Evolutionary conservation across 2,888 invertebrate species (phyloP).

Genomic region (Ennomos erosarius): DNA sequence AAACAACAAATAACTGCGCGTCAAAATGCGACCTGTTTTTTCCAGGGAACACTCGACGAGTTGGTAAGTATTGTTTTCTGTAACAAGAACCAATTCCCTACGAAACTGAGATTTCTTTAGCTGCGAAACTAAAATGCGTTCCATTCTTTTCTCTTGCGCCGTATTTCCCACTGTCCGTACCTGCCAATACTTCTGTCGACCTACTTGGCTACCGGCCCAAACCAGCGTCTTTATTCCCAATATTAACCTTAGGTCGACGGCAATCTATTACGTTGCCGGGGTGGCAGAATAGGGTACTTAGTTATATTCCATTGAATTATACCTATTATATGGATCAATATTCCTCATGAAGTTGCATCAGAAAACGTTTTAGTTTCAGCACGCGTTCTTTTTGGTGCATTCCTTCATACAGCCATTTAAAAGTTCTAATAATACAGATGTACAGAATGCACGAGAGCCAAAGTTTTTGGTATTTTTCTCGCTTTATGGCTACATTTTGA

Average conservation of each 20-base stretch:
- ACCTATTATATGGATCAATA: constrained; percentile 10
- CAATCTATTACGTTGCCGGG: constrained; percentile 29
- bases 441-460: too few species aligned
- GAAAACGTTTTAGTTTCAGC: too few species aligned
- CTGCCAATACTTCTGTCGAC: constrained; percentile 41
- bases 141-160: constrained; percentile 5
- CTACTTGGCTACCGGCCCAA: constrained; percentile 39
- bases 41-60: too few species aligned
- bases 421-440: too few species aligned
- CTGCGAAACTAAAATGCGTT: constrained; percentile 1
- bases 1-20: too few species aligned
- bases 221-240: constrained; percentile 29
- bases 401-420: too few species aligned
- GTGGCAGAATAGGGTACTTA: constrained; percentile 20
- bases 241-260: constrained; percentile 30
- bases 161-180: constrained; percentile 18
- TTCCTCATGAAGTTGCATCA: too few species aligned
- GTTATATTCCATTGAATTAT: constrained; percentile 29
- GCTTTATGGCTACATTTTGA: too few species aligned
- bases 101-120: constrained; percentile 8
- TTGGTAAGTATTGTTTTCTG: too few species aligned
- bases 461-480: too few species aligned
- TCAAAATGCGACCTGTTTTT: too few species aligned
- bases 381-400: too few species aligned
- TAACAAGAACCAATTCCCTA: not conserved